Conservation (phyloP, 2,797 vertebrate genomes). For the Sebastes flavidus region DNA sequence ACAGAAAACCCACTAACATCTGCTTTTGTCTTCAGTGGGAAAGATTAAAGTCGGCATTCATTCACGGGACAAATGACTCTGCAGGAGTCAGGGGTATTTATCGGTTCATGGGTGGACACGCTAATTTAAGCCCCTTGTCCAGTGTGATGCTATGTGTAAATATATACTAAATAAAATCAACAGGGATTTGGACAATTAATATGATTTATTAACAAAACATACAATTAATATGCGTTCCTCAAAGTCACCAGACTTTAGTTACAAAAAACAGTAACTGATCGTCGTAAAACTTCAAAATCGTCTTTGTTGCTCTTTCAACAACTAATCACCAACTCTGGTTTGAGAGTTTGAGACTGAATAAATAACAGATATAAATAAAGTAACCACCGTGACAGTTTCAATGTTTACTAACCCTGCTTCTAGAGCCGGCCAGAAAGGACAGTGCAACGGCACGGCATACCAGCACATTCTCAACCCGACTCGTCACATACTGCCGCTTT, state of each 20-base stretch:
- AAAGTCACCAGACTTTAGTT: too few relatives aligned
- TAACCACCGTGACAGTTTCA: too few relatives aligned
- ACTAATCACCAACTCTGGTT: too few relatives aligned
- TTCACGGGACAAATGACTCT: neutral
- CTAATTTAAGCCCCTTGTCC: neutral
- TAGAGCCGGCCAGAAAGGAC: rapidly evolving
- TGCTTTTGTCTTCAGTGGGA: neutral
- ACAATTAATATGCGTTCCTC: too few relatives aligned
- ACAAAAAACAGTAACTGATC: too few relatives aligned
- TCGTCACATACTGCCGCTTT: rapidly evolving
- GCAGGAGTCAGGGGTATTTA: neutral
- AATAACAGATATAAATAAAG: too few relatives aligned
- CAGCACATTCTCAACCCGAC: too few relatives aligned
- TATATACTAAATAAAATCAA: neutral
- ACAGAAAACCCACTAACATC: neutral
- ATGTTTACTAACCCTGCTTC: too few relatives aligned
- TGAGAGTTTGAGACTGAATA: too few relatives aligned
- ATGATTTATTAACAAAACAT: too few relatives aligned
- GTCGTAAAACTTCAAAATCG: too few relatives aligned
- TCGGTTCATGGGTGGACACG: neutral
- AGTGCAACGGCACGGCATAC: rapidly evolving
- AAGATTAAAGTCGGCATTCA: neutral
- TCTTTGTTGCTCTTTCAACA: too few relatives aligned
- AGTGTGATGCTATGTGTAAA: neutral
- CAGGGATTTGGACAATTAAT: neutral